Evolutionary conservation across 2,888 invertebrate species (phyloP), one percentile per base, ranked within the genome.

Genomic region (Augiades crinisus): DNA sequence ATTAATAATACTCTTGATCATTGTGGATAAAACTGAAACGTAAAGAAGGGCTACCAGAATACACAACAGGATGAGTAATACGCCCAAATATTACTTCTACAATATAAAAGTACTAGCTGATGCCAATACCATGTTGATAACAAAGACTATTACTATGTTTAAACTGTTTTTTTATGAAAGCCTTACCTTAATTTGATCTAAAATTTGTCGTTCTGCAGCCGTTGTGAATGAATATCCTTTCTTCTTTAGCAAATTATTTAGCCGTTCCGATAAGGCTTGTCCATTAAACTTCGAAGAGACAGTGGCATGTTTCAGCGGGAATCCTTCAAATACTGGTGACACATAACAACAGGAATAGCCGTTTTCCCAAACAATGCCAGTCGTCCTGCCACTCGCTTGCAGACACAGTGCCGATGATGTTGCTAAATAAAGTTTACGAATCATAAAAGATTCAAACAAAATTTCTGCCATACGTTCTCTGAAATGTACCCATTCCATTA

Each of bases 181-280:
- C 5, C 5, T 19, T 27, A 97, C 97, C 92, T 98, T 98, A 78
- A 98, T 97, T 81, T 95, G 94, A 70, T 97, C 93, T 54, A 98
- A 94, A 68, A 98, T 94, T 91, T 98, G 97, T 68, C 93, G 91
- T 81, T 97, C 97, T 72, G 93, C 93, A 37, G 95, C 95, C 78
- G 97, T 97, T 65, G 95, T 96, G 92, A 97, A 96, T 56, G 94
- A 94, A 89, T 96, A 96, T 63, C 96, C 96, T 69, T 95, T 92
- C 73, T 95, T 94, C 54, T 93, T 92, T 64, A 97, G 90, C 89
- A 96, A 93, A 82, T 94, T 94, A 93, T 95, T 95, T 73, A 97
- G 92, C 84, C 95, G 94, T 75, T 95, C 94, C 0, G 78, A 76
- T 74, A 98, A 90, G 73, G 95, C 94, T 62, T 96, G 93, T 67